phyloP scores from a whole-genome alignment of 2,113 vertebrate species.

The Galemys pyrenaicus region DNA sequence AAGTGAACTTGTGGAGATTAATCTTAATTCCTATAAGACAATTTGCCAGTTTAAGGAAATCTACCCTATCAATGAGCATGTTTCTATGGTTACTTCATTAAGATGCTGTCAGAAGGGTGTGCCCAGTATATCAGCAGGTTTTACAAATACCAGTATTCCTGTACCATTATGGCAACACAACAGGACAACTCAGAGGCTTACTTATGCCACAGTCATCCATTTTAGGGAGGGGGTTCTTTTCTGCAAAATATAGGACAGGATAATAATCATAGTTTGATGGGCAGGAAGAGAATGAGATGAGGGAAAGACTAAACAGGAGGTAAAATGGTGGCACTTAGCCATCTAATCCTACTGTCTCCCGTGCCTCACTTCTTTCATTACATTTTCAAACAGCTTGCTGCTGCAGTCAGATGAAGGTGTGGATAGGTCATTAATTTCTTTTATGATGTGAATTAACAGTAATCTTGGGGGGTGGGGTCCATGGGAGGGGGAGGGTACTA shows the following conservation, averaged over 20 bases:
- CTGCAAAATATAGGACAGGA: background rate
- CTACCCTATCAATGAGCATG: background rate
- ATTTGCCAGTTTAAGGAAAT: background rate
- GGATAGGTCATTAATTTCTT: background rate
- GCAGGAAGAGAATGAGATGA: background rate
- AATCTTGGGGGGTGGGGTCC: fast-evolving
- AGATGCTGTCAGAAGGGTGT: background rate
- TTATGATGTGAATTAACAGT: background rate
- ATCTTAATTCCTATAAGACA: background rate
- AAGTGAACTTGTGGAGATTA: conserved; percentile 34
- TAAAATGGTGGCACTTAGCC: background rate
- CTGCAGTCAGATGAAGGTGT: background rate
- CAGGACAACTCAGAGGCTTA: background rate
- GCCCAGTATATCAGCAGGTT: background rate
- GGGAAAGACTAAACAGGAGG: background rate
- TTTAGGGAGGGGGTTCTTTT: background rate
- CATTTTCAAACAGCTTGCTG: background rate
- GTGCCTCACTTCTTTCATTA: background rate
- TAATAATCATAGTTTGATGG: background rate
- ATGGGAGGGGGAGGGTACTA: background rate
- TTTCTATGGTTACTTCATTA: background rate
- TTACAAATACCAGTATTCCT: background rate
- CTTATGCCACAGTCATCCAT: background rate
- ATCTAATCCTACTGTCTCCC: background rate
- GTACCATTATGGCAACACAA: background rate